A percentile compares a stretch with the other conserved stretches of the same genome.
phyloP scores from a whole-genome alignment of 2,797 vertebrate species.

The Buceros bicornis region DNA sequence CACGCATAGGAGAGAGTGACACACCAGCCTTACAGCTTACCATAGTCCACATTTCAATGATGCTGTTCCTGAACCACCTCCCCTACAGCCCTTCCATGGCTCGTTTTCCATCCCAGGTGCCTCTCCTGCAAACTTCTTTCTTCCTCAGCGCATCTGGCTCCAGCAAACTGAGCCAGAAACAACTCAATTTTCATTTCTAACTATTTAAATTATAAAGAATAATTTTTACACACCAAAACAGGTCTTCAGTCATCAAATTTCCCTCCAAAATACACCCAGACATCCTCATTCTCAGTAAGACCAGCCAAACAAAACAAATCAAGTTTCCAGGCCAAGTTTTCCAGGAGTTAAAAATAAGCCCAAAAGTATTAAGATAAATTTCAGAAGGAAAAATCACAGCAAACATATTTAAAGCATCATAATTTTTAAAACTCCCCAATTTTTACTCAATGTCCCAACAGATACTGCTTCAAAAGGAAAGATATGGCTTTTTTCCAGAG shows the following conservation, averaged over 20 bases:
- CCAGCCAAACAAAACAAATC: slow-evolving; percentile 52
- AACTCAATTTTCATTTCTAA: slow-evolving; percentile 32
- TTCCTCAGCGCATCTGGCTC: background rate
- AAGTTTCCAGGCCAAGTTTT: background rate
- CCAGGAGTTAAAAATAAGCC: slow-evolving; percentile 25
- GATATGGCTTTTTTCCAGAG: background rate
- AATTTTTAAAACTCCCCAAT: background rate
- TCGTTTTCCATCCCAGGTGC: background rate
- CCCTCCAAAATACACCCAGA: slow-evolving; percentile 38
- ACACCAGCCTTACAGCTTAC: accelerated
- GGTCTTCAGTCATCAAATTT: slow-evolving; percentile 16
- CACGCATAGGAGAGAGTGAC: background rate
- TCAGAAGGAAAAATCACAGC: background rate
- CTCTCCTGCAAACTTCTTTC: background rate
- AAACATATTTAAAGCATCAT: background rate
- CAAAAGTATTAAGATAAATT: background rate
- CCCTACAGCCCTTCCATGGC: background rate
- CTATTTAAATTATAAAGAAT: slow-evolving; percentile 24
- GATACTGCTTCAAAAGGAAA: background rate
- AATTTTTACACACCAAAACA: slow-evolving; percentile 6
- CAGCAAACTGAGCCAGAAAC: slow-evolving; percentile 17
- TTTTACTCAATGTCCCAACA: background rate
- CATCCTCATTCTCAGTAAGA: background rate
- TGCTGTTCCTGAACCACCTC: background rate
- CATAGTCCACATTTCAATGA: background rate